A percentile compares a stretch with the other conserved stretches of the same genome.
phyloP scores from a whole-genome alignment of 2,113 vertebrate genomes.

The Xiphophorus couchianus region DNA sequence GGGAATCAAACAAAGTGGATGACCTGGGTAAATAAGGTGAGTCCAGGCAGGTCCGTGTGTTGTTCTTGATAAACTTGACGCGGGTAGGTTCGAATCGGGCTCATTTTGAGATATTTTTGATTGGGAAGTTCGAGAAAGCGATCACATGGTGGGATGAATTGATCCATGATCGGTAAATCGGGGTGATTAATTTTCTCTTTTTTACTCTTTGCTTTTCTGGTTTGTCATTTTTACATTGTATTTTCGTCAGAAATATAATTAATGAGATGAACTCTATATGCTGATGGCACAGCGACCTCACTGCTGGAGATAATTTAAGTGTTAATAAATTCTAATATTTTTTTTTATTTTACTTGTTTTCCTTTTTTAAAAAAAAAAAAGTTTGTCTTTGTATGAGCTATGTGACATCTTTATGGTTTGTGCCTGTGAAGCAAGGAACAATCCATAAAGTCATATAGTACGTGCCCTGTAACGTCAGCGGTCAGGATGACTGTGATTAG shows the following conservation, averaged over 20 bases:
- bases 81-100: not conserved
- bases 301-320: not conserved
- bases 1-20: conserved; percentile 22
- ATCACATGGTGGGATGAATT: not conserved
- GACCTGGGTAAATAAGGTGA: conserved; percentile 43
- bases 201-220: too few relatives aligned
- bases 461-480: not conserved
- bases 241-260: too few relatives aligned
- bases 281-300: not conserved
- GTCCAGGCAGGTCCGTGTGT: not conserved
- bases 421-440: not conserved
- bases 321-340: not conserved
- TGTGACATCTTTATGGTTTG: conserved; percentile 40
- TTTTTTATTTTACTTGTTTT: not conserved
- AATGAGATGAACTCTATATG: not conserved
- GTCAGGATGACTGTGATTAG: conserved; percentile 34
- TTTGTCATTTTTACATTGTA: too few relatives aligned
- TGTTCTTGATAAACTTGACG: not conserved
- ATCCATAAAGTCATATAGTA: conserved; percentile 1
- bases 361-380: too few relatives aligned
- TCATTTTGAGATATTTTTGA: not conserved
- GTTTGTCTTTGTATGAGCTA: conserved; percentile 11
- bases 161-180: not conserved
- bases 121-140: conserved; percentile 16
- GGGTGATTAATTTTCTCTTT: not conserved